Conservation (phyloP, 1,140 invertebrate genomes). For the Hyles euphorbiae region DNA sequence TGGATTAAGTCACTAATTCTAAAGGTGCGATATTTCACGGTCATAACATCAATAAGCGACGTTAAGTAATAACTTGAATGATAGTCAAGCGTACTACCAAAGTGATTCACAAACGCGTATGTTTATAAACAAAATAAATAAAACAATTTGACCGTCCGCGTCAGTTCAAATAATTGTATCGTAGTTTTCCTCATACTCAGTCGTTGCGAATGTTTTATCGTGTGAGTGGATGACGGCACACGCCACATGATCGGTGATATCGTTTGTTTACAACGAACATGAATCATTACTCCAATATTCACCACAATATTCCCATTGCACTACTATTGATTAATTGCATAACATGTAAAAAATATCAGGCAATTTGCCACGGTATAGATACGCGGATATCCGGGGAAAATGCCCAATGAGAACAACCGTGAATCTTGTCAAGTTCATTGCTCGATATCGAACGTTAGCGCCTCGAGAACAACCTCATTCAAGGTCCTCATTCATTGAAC, state of each 20-base stretch:
- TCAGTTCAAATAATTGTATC: too few species aligned
- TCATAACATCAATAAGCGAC: too few species aligned
- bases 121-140: too few species aligned
- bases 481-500: slow-evolving; percentile 54
- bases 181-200: background rate
- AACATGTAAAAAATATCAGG: too few species aligned
- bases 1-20: too few species aligned
- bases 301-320: background rate
- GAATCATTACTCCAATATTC: background rate
- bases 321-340: too few species aligned
- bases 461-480: slow-evolving; percentile 49
- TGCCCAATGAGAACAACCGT: background rate
- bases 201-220: background rate
- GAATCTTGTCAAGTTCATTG: slow-evolving; percentile 38
- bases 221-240: background rate
- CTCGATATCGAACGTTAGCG: slow-evolving; percentile 35
- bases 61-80: too few species aligned
- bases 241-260: slow-evolving; percentile 5
- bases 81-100: too few species aligned
- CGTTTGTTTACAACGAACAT: slow-evolving; percentile 3
- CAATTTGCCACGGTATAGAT: background rate
- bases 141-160: too few species aligned
- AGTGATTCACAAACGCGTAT: too few species aligned
- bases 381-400: background rate
- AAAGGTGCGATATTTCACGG: too few species aligned